Evolutionary conservation across 2,888 invertebrate species (phyloP), one percentile per base, ranked within the genome.

Genomic region (Apotomis capreana): DNA sequence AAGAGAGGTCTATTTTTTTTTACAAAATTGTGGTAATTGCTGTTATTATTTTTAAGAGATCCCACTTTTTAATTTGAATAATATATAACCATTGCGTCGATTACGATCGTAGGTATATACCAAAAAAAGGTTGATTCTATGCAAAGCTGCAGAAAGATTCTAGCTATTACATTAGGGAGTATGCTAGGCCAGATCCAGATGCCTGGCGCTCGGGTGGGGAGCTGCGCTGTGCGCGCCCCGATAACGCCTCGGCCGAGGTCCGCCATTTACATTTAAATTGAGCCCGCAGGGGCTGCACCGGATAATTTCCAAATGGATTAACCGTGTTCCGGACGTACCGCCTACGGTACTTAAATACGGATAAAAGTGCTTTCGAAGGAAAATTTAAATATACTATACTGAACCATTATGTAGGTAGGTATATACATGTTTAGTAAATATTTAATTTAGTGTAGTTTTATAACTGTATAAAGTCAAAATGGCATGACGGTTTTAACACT

Each of bases 191-290:
- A 46, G 44, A 26, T 55, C 15, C 12, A 46, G 44, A 26, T 55
- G 13, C 10, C 40, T 15, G 55, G 12, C 15, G 44, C 44, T 13
- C 55, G 57, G 65, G 49, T 51, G 15, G 67, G 67, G 49, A 58
- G 67, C 15, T 64, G 55, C 36, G 65, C 37, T 73, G 76, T 76
- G 78, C 78, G 76, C 76, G 26, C 70, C 65, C 75, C 72, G 78
- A 74, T 67, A 70, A 67, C 77, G 74, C 73, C 70, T 76, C 78
- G 76, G 69, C 76, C 74, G 70, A 77, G 76, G 78, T 75, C 78
- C 81, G 76, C 80, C 84, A 89, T 89, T 89, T 87, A 86, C 89
- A 89, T 89, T 88, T 89, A 87, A 88, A 89, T 89, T 87, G 87
- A 83, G 83, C 82, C 88, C 87, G 75, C 73, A 74, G 84, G 83